Base-by-base conservation (phyloP, 2,113 vertebrate genomes). In the Noctilio leporinus region DNA sequence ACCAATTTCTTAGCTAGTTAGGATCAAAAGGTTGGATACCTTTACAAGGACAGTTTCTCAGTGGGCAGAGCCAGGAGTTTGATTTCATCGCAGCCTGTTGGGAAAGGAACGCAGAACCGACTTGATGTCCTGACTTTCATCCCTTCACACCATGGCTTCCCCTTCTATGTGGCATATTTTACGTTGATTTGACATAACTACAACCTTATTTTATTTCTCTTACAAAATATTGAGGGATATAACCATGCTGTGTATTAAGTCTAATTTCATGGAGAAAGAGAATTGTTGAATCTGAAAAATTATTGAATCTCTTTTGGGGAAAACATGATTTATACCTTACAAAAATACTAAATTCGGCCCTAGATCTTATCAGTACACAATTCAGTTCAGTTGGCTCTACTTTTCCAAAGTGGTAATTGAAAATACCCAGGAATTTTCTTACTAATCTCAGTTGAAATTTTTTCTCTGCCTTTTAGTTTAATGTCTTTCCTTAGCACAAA, bases 181-280 rank as follows among this genome's bases (percentile, higher is more conserved):
- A 30, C 5, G 2, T 67, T 73, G 75, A 76, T 86, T 43, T 80
- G 82, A 43, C 62, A 3, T 70, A 86, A 51, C 43, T 95, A 87
- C 94, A 75, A 95, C 51, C 15, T 64, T 93, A 7, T 86, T 94
- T 72, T 94, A 7, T 86, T 93, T 76, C 47, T 94, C 64, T 95
- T 94, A 67, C 8, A n/a, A 64, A 49, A 91, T 43, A 76, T 49
- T 4, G 0, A 89, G 53, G 47, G 4, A 65, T 55, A 19, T 24
- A 91, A 16, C 30, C 64, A 62, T 91, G 26, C n/a, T 38, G 1
- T 12, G 15, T 92, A 33, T 43, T 38, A 55, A 76, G 20, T 43
- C 47, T 30, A 72, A 73, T 76, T 91, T 88, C 14, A 5, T 86
- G 26, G 43, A 82, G 33, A 77, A 59, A 59, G 43, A 86, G 28